Base-by-base conservation (phyloP, 2,888 invertebrate genomes). In the Eristalis tenax region DNA sequence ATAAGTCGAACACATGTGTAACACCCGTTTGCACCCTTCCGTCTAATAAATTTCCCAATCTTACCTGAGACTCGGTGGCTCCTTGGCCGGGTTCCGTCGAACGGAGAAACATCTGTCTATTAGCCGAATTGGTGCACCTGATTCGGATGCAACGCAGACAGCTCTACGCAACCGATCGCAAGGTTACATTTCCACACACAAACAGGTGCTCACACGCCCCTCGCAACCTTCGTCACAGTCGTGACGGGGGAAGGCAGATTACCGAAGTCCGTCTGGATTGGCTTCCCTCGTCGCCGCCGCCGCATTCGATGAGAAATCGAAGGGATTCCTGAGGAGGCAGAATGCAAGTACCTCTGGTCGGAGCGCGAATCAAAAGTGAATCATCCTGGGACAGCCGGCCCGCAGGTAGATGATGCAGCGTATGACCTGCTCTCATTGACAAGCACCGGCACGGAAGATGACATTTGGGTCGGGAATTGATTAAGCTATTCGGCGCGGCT, bases 41-140 rank as follows among this genome's bases (percentile, higher is more conserved):
- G 82, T 75, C 85, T 82, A 86, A 86, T 86, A 82, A 86, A 82
- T 82, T 78, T 82, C 78, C 69, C 69, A 74, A 77, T 69, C 64
- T 38, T 86, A 86, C 77, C 85, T 86, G 85, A 82, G 82, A 86
- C 85, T 57, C 50, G 40, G 5, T 69, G 81, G 65, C 77, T 81
- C 76, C 74, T 40, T 40, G 28, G 50, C 50, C n/a, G n/a, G 28
- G 23, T 35, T 65, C 11, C 6, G 57, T 56, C 59, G 15, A 11
- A 61, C 11, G 8, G 50, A 63, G 75, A 85, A 87, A 87, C 86
- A 87, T 87, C 86, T 87, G 86, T 87, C 86, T 87, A 87, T 83
- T 83, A 71, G 83, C 77, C 78, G 64, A 82, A 86, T 78, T 83
- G 75, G 83, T 87, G 86, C 86, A 87, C 86, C 86, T 87, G 86